Conservation (phyloP, 1,140 invertebrate genomes). For the Steinernema feltiae region DNA sequence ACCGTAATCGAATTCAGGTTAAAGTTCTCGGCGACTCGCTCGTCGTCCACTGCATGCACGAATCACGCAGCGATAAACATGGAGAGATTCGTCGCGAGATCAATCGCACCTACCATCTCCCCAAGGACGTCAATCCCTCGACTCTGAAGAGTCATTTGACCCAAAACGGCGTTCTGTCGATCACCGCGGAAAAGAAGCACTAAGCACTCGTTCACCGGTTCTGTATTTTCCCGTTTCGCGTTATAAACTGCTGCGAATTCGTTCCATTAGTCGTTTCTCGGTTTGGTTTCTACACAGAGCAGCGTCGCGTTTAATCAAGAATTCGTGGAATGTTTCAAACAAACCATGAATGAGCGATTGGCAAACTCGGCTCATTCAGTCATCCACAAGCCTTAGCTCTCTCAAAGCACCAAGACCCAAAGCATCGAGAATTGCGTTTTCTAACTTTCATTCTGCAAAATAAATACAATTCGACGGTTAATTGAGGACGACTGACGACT, state of each 20-base stretch:
- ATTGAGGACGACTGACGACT: background rate
- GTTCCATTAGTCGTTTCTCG: background rate
- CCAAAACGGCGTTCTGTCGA: constrained; percentile 25
- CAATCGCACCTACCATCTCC: constrained; percentile 27
- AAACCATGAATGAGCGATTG: too few species aligned
- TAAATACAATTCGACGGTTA: background rate
- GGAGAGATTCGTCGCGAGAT: constrained; percentile 29
- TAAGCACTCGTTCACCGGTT: background rate
- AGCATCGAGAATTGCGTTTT: too few species aligned
- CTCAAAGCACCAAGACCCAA: too few species aligned
- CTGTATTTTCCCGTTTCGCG: background rate
- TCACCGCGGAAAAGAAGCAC: constrained; percentile 27
- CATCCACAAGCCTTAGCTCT: too few species aligned
- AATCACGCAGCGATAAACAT: constrained; percentile 7
- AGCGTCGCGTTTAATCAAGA: too few species aligned
- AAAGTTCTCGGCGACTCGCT: constrained; percentile 26
- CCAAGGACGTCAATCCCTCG: constrained; percentile 23
- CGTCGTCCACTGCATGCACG: constrained; percentile 32
- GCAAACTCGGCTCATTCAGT: too few species aligned
- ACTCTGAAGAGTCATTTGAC: constrained; percentile 27
- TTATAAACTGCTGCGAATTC: background rate
- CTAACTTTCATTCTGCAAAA: too few species aligned
- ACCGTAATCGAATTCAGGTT: constrained; percentile 9
- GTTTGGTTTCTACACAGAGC: too few species aligned
- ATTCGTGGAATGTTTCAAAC: too few species aligned